Evolutionary conservation across 2,797 vertebrate genomes (phyloP), one percentile per base, ranked within the genome.

Genomic region (Smutsia temminckii): DNA sequence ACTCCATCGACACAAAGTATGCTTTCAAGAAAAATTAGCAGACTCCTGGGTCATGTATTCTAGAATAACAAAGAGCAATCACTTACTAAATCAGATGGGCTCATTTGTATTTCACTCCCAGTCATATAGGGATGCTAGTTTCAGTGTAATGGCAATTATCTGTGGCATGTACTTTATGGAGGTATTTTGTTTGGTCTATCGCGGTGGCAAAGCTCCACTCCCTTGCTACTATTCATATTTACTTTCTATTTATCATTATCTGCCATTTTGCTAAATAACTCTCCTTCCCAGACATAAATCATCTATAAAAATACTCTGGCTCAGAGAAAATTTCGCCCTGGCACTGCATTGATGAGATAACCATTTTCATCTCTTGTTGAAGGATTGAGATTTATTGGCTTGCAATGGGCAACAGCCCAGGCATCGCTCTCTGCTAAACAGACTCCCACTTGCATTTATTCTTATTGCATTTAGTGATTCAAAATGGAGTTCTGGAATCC

Each of bases 341-440:
- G 99, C 98, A 98, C 98, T 95, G 98, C 97, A 98, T 97, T 99
- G 99, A 99, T 99, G 99, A 99, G 99, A 99, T 99, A 99, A 99
- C 98, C 98, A 98, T 98, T 99, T 99, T 99, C 99, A 99, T 99
- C 99, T 99, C 98, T 98, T 98, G 98, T 98, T 98, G 99, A 99
- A 98, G 98, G 99, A 99, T 99, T 99, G 99, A 99, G 99, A 99
- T 99, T 99, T 99, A 99, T 99, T 99, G 99, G 98, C 98, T 98
- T 99, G 98, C 98, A 98, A 99, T 99, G 99, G 99, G 99, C 99
- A 99, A 98, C 99, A 98, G 99, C 98, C 98, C 98, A 98, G 98
- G 98, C 99, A 99, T 99, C 99, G 98, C 98, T 99, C 99, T 99
- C 99, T 97, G 98, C 98, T 98, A 99, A 99, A 99, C 99, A 99